These are phyloP conservation scores for Epinephelus coioides DNA, from an alignment of 2,797 vertebrate species.

Conservation along the genomic window DNA sequence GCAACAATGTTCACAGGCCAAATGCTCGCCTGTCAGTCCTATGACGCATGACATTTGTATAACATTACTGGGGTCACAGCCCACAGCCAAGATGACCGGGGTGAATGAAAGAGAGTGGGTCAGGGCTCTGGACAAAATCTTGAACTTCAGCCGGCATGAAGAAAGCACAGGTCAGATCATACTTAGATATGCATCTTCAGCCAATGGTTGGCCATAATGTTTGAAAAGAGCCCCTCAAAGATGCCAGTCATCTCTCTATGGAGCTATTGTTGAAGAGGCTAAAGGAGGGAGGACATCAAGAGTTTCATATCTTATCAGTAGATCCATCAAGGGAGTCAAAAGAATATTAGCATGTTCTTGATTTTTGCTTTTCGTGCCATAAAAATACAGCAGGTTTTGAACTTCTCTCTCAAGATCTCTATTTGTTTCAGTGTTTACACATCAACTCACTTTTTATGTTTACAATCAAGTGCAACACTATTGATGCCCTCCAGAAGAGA, in stretches of 20 bases:
- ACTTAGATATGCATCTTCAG: conserved; percentile 74
- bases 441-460: background rate
- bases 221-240: conserved; percentile 58
- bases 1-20: conserved; percentile 46
- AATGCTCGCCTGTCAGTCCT: conserved; percentile 60
- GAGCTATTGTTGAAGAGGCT: conserved; percentile 53
- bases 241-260: conserved; percentile 32
- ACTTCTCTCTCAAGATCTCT: background rate
- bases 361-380: background rate
- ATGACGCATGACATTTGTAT: conserved; percentile 78
- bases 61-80: conserved; percentile 74
- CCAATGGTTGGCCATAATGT: conserved; percentile 49
- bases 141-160: conserved; percentile 74
- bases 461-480: background rate
- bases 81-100: conserved; percentile 56
- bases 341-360: background rate
- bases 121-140: conserved; percentile 65
- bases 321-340: conserved; percentile 33
- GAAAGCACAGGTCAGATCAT: conserved; percentile 69
- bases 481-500: background rate
- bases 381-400: background rate
- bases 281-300: conserved; percentile 53
- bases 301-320: conserved; percentile 30
- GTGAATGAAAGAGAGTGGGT: conserved; percentile 64
- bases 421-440: background rate